phyloP scores from a whole-genome alignment of 1,140 invertebrate genomes.

The Aphidius gifuensis region DNA sequence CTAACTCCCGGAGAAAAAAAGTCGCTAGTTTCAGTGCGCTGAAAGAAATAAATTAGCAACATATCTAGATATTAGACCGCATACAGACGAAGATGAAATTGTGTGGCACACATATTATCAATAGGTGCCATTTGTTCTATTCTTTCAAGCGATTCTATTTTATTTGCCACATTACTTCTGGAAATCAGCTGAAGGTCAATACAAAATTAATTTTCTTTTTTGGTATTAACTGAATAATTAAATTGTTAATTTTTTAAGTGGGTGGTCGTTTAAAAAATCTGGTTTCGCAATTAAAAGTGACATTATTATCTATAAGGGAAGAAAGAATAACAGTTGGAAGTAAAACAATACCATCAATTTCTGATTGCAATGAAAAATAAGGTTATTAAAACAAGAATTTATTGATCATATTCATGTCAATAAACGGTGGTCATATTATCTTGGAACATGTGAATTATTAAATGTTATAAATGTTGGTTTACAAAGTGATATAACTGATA shows the following conservation, averaged over 20 bases:
- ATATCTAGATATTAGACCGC: conserved; percentile 70
- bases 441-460: conserved; percentile 69
- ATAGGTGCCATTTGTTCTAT: conserved; percentile 84
- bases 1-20: too few relatives aligned
- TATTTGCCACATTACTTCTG: conserved; percentile 76
- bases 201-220: background rate
- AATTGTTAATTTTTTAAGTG: conserved; percentile 34
- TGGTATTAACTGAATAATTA: too few relatives aligned
- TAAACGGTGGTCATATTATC: conserved; percentile 68
- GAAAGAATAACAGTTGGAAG: conserved; percentile 54
- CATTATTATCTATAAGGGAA: conserved; percentile 60
- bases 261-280: conserved; percentile 66
- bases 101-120: conserved; percentile 81
- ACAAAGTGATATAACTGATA: conserved; percentile 75
- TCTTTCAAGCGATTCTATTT: conserved; percentile 73
- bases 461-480: conserved; percentile 69
- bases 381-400: conserved; percentile 48
- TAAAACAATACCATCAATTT: conserved; percentile 54
- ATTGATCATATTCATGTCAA: conserved; percentile 62
- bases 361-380: conserved; percentile 49
- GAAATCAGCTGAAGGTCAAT: conserved; percentile 70
- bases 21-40: too few relatives aligned
- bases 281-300: conserved; percentile 66
- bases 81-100: conserved; percentile 53
- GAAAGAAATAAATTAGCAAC: conserved; percentile 58